Base-by-base conservation (phyloP, 2,113 vertebrate species). In the Bos indicus region DNA sequence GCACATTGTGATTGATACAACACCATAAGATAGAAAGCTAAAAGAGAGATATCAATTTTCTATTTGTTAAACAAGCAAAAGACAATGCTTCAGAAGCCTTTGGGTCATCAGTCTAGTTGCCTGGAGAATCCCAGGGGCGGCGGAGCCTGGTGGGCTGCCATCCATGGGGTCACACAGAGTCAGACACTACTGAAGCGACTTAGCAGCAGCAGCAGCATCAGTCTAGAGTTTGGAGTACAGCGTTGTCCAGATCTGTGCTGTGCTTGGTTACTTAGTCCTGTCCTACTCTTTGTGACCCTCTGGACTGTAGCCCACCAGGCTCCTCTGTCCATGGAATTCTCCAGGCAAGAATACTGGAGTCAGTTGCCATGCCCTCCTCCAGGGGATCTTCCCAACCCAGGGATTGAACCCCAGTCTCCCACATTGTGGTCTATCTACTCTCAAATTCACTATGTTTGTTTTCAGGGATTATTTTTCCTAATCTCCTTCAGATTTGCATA, bases 401-500 rank as follows among this genome's bases (percentile, higher is more conserved):
- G 62, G 62, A 67, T 0, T 36, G 33, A 67, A 67, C 2, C 64
- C 33, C 10, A 8, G 17, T 67, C 64, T 67, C 8, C 64, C 33
- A 21, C n/a, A 67, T 25, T 6, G 11, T 88, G 11, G 26, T 2
- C 52, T 60, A 36, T 60, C 51, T 54, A 28, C 17, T 95, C 33
- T 26, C 12, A 94, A 78, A 90, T 74, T 52, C 33, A 81, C 9
- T 21, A 12, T 64, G 5, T 67, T 87, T 48, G 9, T 90, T 88
- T 93, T 82, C 88, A 92, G 3, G 0, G 9, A 84, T 83, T 60
- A 19, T 54, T 91, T 95, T 88, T 46, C 7, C 25, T 92, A 57
- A 26, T 92, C 17, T 86, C 81, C 62, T 85, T 87, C 52, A 83
- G 93, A 83, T 6, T 40, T 91, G 15, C 26, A 89, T 43, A 13